Conservation (phyloP, 2,888 invertebrate species). For the Trypoxylon attenuatum region DNA sequence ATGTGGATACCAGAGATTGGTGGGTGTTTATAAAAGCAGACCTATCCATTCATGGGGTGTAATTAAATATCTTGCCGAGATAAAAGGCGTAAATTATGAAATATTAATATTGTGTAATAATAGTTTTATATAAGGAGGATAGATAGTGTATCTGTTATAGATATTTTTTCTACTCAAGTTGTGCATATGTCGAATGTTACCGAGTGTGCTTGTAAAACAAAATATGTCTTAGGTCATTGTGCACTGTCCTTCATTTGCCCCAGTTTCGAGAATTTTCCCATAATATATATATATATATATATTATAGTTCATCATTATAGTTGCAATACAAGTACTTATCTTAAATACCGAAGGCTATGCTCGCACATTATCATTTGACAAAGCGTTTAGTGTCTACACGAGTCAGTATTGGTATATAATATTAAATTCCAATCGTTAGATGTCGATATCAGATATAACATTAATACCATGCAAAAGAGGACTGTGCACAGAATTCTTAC, state of each 20-base stretch:
- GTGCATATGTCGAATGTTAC: conserved; percentile 63
- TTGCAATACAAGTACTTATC: conserved; percentile 17
- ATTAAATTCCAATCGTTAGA: too few relatives aligned
- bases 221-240: conserved; percentile 52
- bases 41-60: conserved; percentile 32
- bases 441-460: too few relatives aligned
- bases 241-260: conserved; percentile 61
- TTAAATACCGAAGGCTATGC: conserved; percentile 9
- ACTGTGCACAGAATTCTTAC: conserved; percentile 48
- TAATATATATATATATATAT: too few relatives aligned
- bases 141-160: conserved; percentile 65
- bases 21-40: conserved; percentile 24
- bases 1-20: conserved; percentile 5
- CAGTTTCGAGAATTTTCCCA: conserved; percentile 18
- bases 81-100: conserved; percentile 48
- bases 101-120: conserved; percentile 59
- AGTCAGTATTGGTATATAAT: too few relatives aligned
- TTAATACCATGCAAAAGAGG: conserved; percentile 42
- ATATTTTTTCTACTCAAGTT: conserved; percentile 68
- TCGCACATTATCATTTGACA: conserved; percentile 11
- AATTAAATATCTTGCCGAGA: conserved; percentile 44
- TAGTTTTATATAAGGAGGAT: conserved; percentile 66
- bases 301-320: conserved; percentile 24
- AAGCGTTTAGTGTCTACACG: conserved; percentile 1
- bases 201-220: conserved; percentile 60